phyloP scores from a whole-genome alignment of 1,140 invertebrate species.

The Ladona fulva region DNA sequence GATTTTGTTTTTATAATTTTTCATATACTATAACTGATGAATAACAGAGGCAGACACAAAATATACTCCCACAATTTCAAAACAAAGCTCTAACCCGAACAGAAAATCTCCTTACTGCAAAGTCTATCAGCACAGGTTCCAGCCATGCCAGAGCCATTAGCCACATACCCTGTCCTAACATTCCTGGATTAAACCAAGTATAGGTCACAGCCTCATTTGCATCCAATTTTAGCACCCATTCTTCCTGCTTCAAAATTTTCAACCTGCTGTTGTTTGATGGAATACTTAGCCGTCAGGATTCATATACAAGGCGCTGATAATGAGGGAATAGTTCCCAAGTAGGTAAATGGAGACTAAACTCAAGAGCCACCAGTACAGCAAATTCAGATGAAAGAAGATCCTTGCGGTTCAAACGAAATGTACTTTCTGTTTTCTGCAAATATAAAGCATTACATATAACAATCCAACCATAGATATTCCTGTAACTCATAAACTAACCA shows the following conservation, averaged over 20 bases:
- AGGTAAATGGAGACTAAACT: conserved; percentile 87
- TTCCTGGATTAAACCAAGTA: background rate
- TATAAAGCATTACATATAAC: conserved; percentile 18
- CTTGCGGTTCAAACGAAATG: conserved; percentile 83
- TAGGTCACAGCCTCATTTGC: background rate
- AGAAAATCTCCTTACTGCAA: background rate
- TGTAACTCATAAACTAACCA: too few relatives aligned
- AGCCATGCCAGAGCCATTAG: background rate
- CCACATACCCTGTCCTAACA: conserved; percentile 3
- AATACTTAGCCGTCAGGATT: conserved; percentile 54
- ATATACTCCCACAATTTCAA: too few relatives aligned
- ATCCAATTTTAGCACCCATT: background rate
- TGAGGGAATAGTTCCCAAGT: conserved; percentile 88
- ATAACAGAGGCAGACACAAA: too few relatives aligned
- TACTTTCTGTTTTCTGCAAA: conserved; percentile 75
- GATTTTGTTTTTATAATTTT: too few relatives aligned
- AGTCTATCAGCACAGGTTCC: background rate
- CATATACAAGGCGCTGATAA: conserved; percentile 84
- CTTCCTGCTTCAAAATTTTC: background rate
- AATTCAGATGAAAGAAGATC: conserved; percentile 88
- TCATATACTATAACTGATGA: too few relatives aligned
- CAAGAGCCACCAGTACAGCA: conserved; percentile 85
- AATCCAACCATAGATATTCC: background rate
- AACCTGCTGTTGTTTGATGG: background rate
- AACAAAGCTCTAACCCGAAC: background rate